phyloP scores from a whole-genome alignment of 2,888 invertebrate species.

The Euspilapteryx auroguttella region DNA sequence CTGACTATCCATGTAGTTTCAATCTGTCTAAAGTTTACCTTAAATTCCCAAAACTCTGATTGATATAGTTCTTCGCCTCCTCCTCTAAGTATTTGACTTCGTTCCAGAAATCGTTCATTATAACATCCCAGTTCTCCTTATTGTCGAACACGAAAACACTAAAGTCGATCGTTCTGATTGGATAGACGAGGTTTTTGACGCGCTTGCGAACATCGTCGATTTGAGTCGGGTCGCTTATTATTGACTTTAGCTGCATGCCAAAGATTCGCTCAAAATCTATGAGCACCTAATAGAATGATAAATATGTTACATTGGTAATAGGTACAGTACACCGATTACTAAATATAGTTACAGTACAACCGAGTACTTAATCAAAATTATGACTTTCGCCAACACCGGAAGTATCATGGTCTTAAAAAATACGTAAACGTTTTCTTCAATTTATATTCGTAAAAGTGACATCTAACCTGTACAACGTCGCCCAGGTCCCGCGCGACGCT shows the following conservation, averaged over 20 bases:
- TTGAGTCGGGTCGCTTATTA: conserved; percentile 83
- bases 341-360: too few relatives aligned
- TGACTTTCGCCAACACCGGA: too few relatives aligned
- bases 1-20: too few relatives aligned
- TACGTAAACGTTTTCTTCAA: too few relatives aligned
- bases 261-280: conserved; percentile 90
- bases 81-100: conserved; percentile 75
- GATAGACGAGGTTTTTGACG: conserved; percentile 74
- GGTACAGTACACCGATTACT: too few relatives aligned
- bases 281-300: conserved; percentile 59
- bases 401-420: too few relatives aligned
- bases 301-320: background rate
- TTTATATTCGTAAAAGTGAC: too few relatives aligned
- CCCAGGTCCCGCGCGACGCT: conserved; percentile 77
- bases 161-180: conserved; percentile 78
- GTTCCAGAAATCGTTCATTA: conserved; percentile 75
- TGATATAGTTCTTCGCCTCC: conserved; percentile 83
- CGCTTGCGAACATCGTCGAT: conserved; percentile 83
- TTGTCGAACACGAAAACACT: conserved; percentile 79
- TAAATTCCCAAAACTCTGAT: conserved; percentile 80
- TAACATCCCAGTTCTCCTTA: conserved; percentile 84
- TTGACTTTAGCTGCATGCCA: conserved; percentile 82
- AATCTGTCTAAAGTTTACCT: too few relatives aligned
- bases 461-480: conserved; percentile 72
- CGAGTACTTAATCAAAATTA: too few relatives aligned